phyloP scores from a whole-genome alignment of 1,140 invertebrate species.

The Temnothorax longispinosus region DNA sequence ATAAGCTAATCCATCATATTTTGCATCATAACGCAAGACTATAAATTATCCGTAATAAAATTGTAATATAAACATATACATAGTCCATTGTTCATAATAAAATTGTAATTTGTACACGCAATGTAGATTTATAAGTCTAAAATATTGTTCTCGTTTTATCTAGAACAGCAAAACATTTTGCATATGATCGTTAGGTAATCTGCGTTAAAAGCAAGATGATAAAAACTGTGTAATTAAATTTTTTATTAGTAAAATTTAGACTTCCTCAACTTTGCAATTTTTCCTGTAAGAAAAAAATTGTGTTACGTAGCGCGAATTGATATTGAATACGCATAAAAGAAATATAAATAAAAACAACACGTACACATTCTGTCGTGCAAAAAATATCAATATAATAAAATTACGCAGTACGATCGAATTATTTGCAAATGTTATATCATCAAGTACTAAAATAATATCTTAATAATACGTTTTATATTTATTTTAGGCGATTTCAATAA shows the following conservation, averaged over 20 bases:
- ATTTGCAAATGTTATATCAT: no score
- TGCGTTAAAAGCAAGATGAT: neutral
- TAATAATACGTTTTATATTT: no score
- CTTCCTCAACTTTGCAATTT: neutral
- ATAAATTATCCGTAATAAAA: conserved; percentile 1
- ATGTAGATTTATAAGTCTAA: neutral
- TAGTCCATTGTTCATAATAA: neutral
- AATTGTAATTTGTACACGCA: neutral
- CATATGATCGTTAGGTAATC: neutral
- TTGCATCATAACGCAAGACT: neutral
- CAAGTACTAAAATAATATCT: no score
- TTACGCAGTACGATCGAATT: no score
- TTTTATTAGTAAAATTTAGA: neutral
- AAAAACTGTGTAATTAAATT: neutral
- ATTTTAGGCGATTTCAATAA: no score
- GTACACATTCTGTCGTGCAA: neutral
- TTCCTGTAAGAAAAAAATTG: neutral
- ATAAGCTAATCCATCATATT: neutral
- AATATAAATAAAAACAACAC: neutral
- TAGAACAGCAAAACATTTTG: neutral
- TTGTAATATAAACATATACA: neutral
- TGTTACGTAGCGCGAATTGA: neutral
- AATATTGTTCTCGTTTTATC: neutral
- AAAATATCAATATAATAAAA: no score
- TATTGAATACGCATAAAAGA: neutral